Evolutionary conservation across 35 echinoderm and acorn worm genomes (phyloP).

Genomic region (Holothuria glaberrima): DNA sequence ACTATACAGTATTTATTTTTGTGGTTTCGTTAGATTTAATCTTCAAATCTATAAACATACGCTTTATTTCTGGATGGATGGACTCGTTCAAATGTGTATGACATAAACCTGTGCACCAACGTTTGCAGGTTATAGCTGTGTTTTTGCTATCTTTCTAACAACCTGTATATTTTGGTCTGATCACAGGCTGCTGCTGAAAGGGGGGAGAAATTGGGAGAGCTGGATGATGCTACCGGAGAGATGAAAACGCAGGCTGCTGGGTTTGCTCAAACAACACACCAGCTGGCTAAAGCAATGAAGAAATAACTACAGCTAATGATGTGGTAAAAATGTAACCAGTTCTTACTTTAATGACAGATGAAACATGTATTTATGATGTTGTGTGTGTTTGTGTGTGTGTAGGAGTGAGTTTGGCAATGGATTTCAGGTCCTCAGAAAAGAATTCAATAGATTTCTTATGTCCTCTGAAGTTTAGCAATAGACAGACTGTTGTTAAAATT

Average conservation of each 20-base stretch:
- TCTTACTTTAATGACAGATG: too few relatives aligned
- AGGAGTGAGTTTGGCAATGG: too few relatives aligned
- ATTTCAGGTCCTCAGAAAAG: too few relatives aligned
- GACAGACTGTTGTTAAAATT: too few relatives aligned
- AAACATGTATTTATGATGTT: too few relatives aligned
- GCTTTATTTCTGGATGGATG: neutral
- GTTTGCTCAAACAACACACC: conserved; percentile 70
- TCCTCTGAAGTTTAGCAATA: too few relatives aligned
- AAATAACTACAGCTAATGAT: conserved; percentile 2
- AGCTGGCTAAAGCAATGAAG: conserved; percentile 47
- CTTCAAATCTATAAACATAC: too few relatives aligned
- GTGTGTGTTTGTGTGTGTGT: too few relatives aligned
- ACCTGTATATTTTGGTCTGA: neutral
- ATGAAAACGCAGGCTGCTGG: conserved; percentile 75
- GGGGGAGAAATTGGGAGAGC: conserved; percentile 81
- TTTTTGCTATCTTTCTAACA: neutral
- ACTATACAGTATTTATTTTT: neutral
- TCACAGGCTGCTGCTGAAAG: conserved; percentile 79
- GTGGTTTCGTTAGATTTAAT: neutral
- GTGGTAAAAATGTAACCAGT: too few relatives aligned
- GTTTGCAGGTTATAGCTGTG: neutral
- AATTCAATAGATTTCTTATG: too few relatives aligned
- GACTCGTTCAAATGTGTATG: too few relatives aligned
- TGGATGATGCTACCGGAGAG: conserved; percentile 67
- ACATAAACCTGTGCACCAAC: neutral